Base-by-base conservation (phyloP, 2,888 invertebrate genomes). In the Pegoplata infirma region DNA sequence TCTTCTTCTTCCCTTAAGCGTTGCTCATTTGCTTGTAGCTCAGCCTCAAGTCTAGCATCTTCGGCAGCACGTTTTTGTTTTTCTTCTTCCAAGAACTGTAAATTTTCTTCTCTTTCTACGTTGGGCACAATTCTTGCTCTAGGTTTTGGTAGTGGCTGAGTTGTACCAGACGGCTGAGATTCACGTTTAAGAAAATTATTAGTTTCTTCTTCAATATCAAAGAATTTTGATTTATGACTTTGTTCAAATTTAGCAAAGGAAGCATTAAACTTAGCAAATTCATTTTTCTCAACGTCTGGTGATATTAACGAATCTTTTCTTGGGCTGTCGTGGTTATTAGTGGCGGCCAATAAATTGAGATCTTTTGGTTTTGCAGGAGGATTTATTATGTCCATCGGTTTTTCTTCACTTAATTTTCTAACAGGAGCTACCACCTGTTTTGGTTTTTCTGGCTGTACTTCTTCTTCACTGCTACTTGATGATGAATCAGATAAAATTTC, bases 211-310 rank as follows among this genome's bases (percentile, higher is more conserved):
- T 84, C 83, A 36, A 84, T 82, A 7, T 83, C 83, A 64, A 85
- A 86, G 55, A 85, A 82, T 49, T 85, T 84, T 0, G 84, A 83
- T 75, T 85, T 84, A 36, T 86, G 83, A 36, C 80, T 81, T 56
- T 86, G 87, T 80, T 87, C 87, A 63, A 84, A 88, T 78, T 87
- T 83, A 16, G 86, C 85, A 74, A 87, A 86, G 17, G 84, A 84
- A 21, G 85, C 84, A 74, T 86, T 88, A 28, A 85, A 84, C 32
- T 85, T 82, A 21, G 86, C 81, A 69, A 87, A 86, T 71, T 87
- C 84, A 40, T 82, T 83, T 23, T 82, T 81, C 61, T 85, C 83
- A 14, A 72, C 67, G 23, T 85, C 85, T 4, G 87, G 85, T 0
- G 86, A 81, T 10, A 72, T 46, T 2, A 81, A 46, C 2, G 71